Percentiles rank a stretch among this genome's conserved stretches.
phyloP scores from a whole-genome alignment of 2,888 invertebrate genomes.

The Ganaspis brasiliensis region DNA sequence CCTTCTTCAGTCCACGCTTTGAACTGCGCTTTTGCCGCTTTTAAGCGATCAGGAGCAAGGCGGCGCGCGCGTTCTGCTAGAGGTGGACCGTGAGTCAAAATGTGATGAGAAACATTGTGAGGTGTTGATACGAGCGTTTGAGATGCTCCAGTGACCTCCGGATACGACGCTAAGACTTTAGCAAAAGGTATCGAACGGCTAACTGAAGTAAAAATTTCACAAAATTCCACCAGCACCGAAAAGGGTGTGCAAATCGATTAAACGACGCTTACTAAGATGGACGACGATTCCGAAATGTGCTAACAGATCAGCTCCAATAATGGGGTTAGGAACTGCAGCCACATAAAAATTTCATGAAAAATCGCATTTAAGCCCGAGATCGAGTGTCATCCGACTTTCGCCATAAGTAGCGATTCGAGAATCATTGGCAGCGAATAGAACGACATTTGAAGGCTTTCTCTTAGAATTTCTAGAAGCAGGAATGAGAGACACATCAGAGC shows the following conservation, averaged over 20 bases:
- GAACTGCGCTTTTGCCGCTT: background rate
- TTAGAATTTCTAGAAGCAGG: too few relatives aligned
- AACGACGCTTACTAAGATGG: background rate
- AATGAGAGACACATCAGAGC: background rate
- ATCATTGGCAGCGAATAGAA: background rate
- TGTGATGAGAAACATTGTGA: too few relatives aligned
- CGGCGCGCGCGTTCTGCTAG: background rate
- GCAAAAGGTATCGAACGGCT: background rate
- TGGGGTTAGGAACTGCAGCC: conserved; percentile 19
- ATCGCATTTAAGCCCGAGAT: too few relatives aligned
- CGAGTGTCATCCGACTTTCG: background rate
- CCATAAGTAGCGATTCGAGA: background rate
- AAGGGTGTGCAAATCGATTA: too few relatives aligned
- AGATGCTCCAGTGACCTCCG: background rate
- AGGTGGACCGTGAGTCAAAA: background rate
- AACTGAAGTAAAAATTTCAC: too few relatives aligned
- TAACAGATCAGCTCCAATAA: background rate
- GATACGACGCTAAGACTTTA: background rate
- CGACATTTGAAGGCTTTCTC: background rate
- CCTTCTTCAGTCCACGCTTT: background rate
- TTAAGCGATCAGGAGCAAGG: background rate
- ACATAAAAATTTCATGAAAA: background rate
- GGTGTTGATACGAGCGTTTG: background rate
- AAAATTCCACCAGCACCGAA: too few relatives aligned
- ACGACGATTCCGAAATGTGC: too few relatives aligned